phyloP scores from a whole-genome alignment of 2,888 invertebrate species.

The Anthophora plumipes region DNA sequence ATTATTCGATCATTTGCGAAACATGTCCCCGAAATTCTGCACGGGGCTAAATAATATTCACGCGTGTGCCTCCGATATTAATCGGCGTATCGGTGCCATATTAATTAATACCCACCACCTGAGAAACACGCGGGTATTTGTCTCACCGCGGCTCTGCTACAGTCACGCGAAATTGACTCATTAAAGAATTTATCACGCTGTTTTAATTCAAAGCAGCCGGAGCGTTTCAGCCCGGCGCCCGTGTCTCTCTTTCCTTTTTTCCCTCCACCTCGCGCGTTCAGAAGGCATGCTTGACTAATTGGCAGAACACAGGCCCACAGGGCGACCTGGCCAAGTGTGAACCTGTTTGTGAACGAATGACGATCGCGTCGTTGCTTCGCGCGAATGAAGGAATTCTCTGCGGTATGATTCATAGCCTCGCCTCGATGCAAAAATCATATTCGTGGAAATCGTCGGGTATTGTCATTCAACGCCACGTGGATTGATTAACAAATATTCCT shows the following conservation, averaged over 20 bases:
- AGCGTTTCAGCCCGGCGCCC: conserved; percentile 13
- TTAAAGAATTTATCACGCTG: conserved; percentile 62
- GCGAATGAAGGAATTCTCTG: neutral
- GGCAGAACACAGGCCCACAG: conserved; percentile 57
- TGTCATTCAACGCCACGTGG: neutral
- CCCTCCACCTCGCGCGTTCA: conserved; percentile 19
- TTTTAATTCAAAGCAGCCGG: conserved; percentile 49
- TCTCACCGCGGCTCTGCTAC: conserved; percentile 17
- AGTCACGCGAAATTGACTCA: conserved; percentile 61
- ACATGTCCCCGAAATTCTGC: conserved; percentile 19
- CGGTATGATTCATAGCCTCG: neutral
- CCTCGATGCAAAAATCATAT: neutral
- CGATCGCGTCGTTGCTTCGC: conserved; percentile 7
- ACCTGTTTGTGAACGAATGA: conserved; percentile 60
- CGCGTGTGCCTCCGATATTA: conserved; percentile 36
- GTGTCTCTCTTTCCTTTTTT: conserved; percentile 24
- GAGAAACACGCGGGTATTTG: conserved; percentile 45
- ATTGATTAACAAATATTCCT: conserved; percentile 20
- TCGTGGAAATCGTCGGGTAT: conserved; percentile 3
- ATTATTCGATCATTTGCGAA: conserved; percentile 33
- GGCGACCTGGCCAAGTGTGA: conserved; percentile 54
- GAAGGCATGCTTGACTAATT: conserved; percentile 66
- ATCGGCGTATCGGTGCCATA: conserved; percentile 43
- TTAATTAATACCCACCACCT: conserved; percentile 47
- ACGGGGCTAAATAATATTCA: neutral